Conservation (phyloP, 1,140 invertebrate species). For the Geopemphigus sp. region DNA sequence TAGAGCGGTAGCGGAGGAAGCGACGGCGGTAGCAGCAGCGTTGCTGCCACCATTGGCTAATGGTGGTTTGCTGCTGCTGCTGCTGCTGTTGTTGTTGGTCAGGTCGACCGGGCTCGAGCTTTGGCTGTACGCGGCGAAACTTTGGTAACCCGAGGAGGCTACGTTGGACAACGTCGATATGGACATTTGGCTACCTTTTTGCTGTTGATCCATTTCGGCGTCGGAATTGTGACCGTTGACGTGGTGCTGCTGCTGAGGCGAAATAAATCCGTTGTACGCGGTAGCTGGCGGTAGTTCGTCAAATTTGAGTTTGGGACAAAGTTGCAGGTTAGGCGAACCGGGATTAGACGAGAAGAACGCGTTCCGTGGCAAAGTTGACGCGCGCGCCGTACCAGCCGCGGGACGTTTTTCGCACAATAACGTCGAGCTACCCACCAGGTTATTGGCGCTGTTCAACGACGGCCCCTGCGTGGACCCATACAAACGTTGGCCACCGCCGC, state of each 20-base stretch:
- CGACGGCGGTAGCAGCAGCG: slow-evolving; percentile 59
- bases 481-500: slow-evolving; percentile 51
- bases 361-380: slow-evolving; percentile 70
- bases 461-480: slow-evolving; percentile 47
- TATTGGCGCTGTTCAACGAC: slow-evolving; percentile 50
- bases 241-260: slow-evolving; percentile 24
- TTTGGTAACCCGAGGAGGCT: slow-evolving; percentile 86
- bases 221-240: slow-evolving; percentile 62
- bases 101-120: slow-evolving; percentile 85
- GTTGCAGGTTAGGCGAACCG: slow-evolving; percentile 30
- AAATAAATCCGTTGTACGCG: slow-evolving; percentile 31
- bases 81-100: slow-evolving; percentile 55
- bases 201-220: slow-evolving; percentile 62
- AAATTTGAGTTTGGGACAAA: slow-evolving; percentile 31
- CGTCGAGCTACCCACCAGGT: slow-evolving; percentile 44
- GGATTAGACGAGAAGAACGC: slow-evolving; percentile 47
- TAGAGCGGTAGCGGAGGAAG: too few species aligned
- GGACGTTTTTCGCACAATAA: slow-evolving; percentile 49
- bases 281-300: slow-evolving; percentile 47
- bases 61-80: slow-evolving; percentile 36
- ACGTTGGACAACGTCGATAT: slow-evolving; percentile 80
- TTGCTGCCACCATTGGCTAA: not conserved
- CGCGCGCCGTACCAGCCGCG: slow-evolving; percentile 62
- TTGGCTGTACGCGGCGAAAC: slow-evolving; percentile 84
- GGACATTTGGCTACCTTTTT: slow-evolving; percentile 70